These are phyloP conservation scores for Tetranychus urticae DNA, from an alignment of 1,140 invertebrate genomes.

Conservation along the genomic window DNA sequence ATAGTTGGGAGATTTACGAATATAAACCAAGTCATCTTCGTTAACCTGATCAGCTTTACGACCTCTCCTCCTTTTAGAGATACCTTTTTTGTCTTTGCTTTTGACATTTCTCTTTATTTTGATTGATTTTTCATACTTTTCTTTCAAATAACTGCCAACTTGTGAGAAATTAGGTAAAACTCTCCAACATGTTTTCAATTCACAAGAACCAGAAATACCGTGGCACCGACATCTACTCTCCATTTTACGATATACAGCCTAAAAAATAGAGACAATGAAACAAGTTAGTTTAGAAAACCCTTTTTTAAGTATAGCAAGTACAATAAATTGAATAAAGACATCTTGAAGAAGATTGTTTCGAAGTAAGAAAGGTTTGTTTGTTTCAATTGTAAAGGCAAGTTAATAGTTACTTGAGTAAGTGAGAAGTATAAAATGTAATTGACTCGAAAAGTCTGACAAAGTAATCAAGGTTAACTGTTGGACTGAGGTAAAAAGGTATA, in stretches of 20 bases:
- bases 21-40: conserved; percentile 29
- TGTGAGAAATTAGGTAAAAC: conserved; percentile 22
- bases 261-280: conserved; percentile 16
- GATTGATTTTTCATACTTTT: conserved; percentile 26
- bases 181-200: conserved; percentile 74
- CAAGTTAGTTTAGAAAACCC: too few relatives aligned
- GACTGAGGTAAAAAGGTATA: too few relatives aligned
- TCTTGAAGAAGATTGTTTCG: too few relatives aligned
- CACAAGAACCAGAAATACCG: conserved; percentile 82
- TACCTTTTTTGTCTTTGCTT: conserved; percentile 12
- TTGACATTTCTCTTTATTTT: conserved; percentile 19
- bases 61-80: conserved; percentile 15
- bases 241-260: conserved; percentile 32
- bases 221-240: conserved; percentile 61
- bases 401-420: too few relatives aligned
- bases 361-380: too few relatives aligned
- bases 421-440: too few relatives aligned
- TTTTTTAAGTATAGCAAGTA: too few relatives aligned
- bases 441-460: too few relatives aligned
- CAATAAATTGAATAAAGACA: too few relatives aligned
- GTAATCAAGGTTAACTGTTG: too few relatives aligned
- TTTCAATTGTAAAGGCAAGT: too few relatives aligned
- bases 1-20: conserved; percentile 37
- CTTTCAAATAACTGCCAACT: conserved; percentile 28
- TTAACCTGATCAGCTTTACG: conserved; percentile 7